Conservation (phyloP, 1,140 invertebrate genomes). For the Drosophila sturtevanti region DNA sequence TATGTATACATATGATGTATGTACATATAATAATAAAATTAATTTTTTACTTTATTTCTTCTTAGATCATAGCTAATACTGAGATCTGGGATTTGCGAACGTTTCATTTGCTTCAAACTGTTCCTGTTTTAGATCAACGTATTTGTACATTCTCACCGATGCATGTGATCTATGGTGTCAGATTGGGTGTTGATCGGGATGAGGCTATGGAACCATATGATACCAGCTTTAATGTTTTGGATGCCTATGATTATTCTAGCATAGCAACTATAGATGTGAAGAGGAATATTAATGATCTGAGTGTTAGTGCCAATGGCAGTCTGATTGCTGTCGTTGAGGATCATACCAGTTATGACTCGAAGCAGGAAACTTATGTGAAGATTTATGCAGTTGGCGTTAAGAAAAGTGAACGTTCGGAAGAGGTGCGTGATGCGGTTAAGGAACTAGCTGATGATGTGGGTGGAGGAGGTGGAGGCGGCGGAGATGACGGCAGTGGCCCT, state of each 20-base stretch:
- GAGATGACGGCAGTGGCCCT: conserved; percentile 12
- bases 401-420: conserved; percentile 81
- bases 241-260: conserved; percentile 95
- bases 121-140: conserved; percentile 95
- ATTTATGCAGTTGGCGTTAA: conserved; percentile 88
- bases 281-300: conserved; percentile 90
- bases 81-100: conserved; percentile 98
- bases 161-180: conserved; percentile 85
- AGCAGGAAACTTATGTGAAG: conserved; percentile 92
- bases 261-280: conserved; percentile 97
- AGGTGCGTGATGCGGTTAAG: conserved; percentile 74
- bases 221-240: conserved; percentile 96
- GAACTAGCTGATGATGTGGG: conserved; percentile 55
- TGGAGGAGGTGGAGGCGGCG: conserved; percentile 30
- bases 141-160: conserved; percentile 88
- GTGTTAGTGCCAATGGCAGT: conserved; percentile 89
- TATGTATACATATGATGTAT: conserved; percentile 84
- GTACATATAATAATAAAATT: no score
- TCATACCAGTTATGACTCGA: conserved; percentile 88
- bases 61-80: conserved; percentile 91
- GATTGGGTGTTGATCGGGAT: conserved; percentile 84
- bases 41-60: no score
- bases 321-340: conserved; percentile 94
- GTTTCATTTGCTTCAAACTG: conserved; percentile 96
- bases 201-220: conserved; percentile 81